Evolutionary conservation across 2,797 vertebrate species (phyloP).

Genomic region (Eulemur mongoz): DNA sequence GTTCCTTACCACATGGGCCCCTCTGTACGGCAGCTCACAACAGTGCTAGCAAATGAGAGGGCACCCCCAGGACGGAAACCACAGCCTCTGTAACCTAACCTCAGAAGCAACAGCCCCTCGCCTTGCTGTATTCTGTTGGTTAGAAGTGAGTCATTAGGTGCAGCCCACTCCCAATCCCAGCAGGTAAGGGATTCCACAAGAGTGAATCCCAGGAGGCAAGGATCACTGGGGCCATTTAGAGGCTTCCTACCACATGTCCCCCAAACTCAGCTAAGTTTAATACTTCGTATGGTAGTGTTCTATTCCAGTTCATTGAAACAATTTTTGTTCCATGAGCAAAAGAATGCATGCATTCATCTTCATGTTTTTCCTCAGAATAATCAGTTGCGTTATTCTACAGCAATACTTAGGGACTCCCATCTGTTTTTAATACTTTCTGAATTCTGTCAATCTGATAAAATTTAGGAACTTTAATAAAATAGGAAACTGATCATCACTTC

Average conservation of each 20-base stretch:
- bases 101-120: neutral
- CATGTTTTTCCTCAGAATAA: neutral
- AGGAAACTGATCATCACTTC: neutral
- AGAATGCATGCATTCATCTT: neutral
- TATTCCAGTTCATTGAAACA: neutral
- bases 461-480: neutral
- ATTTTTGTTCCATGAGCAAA: neutral
- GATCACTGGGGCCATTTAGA: neutral
- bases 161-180: neutral
- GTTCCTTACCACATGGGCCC: too few species aligned
- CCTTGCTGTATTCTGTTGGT: neutral
- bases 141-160: neutral
- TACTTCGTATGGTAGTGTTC: neutral
- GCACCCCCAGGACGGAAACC: neutral
- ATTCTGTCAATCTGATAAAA: neutral
- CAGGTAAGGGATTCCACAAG: neutral
- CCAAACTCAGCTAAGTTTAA: too few species aligned
- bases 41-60: neutral
- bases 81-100: neutral
- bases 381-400: neutral
- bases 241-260: neutral
- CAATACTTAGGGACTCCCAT: neutral
- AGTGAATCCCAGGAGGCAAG: neutral
- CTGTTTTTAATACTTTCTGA: neutral
- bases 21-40: neutral